Base-by-base conservation (phyloP, 2,113 vertebrate genomes). In the Scomber colias region DNA sequence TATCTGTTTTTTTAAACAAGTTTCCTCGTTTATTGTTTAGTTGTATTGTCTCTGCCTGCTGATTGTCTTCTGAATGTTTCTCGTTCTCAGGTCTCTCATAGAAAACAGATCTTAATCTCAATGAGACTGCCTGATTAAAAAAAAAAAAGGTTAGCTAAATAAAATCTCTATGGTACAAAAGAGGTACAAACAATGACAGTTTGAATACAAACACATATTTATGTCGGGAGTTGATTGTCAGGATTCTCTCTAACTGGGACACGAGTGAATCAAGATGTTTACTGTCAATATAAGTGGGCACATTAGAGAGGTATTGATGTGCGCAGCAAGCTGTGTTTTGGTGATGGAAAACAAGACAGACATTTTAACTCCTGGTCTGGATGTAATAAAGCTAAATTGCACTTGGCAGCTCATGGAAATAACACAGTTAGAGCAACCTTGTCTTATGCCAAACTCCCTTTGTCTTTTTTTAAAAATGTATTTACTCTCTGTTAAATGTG, bases 321-420 rank as follows among this genome's bases (percentile, higher is more conserved):
- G 55, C 14, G 3, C 5, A 15, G n/a, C 40, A 55, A 68, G 46
- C 55, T 51, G 17, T 14, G 35, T 44, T 46, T 48, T 45, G 12
- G 21, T 45, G 66, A 63, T 27, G 19, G 7, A 24, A 44, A 55
- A 62, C 11, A 19, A 62, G 55, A 44, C 0, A 49, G 48, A 55
- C 24, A 11, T 55, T 79, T 62, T 27, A 56, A 75, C 79, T 79
- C 54, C 44, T 15, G 7, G 21, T 56, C 21, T 1, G 21, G 59
- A 40, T 71, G 57, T 54, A 51, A 84, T 65, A 19, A 67, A 64
- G 21, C 50, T 59, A 71, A 31, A 67, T 68, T n/a, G 12, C 49
- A 77, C 45, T 7, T 45, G 75, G 45, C 67, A 76, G 0, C n/a
- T n/a, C 48, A 21, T 69, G 31, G 67, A 70, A 61, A 69, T 5